Conservation (phyloP, 2,113 vertebrate genomes). For the Silurus asotus region DNA sequence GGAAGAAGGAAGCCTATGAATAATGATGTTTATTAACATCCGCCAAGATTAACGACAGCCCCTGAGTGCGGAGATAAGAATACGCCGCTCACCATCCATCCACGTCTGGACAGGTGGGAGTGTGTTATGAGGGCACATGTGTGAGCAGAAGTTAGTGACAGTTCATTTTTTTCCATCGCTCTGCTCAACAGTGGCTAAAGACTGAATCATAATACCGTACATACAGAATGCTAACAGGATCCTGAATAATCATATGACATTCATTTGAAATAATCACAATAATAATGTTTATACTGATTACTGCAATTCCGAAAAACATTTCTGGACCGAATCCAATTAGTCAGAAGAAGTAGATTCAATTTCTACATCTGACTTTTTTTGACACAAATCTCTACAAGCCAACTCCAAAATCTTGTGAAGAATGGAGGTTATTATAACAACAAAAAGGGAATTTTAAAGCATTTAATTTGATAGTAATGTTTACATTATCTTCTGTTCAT, state of each 20-base stretch:
- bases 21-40: constrained; percentile 58
- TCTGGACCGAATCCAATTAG: neutral
- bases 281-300: no score
- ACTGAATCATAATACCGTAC: neutral
- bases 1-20: constrained; percentile 46
- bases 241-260: no score
- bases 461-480: no score
- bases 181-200: neutral
- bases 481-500: no score
- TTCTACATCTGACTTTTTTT: neutral
- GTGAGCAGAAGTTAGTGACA: neutral
- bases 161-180: neutral
- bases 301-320: no score
- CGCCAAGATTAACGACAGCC: constrained; percentile 59
- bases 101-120: neutral
- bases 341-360: neutral
- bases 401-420: no score
- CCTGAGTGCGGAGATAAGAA: constrained; percentile 9
- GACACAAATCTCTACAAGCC: no score
- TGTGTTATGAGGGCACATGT: neutral
- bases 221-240: no score
- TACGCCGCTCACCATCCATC: neutral
- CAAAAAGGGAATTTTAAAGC: no score
- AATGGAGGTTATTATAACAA: no score
- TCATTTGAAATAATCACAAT: no score